Base-by-base conservation (phyloP, 2,888 invertebrate species). In the Lysandra bellargus region DNA sequence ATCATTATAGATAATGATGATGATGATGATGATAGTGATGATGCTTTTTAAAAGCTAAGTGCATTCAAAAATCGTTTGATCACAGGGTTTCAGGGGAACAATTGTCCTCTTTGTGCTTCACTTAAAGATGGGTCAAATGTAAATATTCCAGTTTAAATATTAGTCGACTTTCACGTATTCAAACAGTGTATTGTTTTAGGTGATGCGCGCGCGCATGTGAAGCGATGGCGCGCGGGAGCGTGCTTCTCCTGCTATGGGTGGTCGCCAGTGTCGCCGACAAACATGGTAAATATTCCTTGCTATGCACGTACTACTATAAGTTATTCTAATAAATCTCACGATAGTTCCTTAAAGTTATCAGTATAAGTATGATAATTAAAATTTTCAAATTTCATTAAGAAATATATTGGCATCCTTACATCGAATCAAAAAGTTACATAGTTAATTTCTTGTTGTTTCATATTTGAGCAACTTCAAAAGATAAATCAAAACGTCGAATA, bases 151-250 rank as follows among this genome's bases (percentile, higher is more conserved):
- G 83, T 83, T 84, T 87, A 91, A 91, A 92, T 88, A 91, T 89
- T 89, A 85, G 86, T 87, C 86, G 86, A 88, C 89, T 90, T 89
- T 89, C 88, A 86, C 87, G 85, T 88, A 84, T 84, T 90, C 88
- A 91, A 90, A 90, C 87, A 90, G 79, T 81, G 82, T 92, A 93
- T 94, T 94, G 93, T 94, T 94, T 92, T 93, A 94, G 94, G 94
- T 93, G 93, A 94, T 94, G 93, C 88, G 87, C 85, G 88, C 85
- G 86, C 87, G 88, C 87, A 88, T 87, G 90, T 92, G 89, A 92
- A 90, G 89, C 84, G 82, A 93, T 93, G 92, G 91, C 90, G 90
- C 88, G 91, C 88, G 90, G 90, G 89, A 89, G 89, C 85, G 85
- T 88, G 85, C 90, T 92, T 88, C 92, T 93, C 91, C 86, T 93